phyloP scores from a whole-genome alignment of 2,888 invertebrate genomes.

The Folsomia manolachei region DNA sequence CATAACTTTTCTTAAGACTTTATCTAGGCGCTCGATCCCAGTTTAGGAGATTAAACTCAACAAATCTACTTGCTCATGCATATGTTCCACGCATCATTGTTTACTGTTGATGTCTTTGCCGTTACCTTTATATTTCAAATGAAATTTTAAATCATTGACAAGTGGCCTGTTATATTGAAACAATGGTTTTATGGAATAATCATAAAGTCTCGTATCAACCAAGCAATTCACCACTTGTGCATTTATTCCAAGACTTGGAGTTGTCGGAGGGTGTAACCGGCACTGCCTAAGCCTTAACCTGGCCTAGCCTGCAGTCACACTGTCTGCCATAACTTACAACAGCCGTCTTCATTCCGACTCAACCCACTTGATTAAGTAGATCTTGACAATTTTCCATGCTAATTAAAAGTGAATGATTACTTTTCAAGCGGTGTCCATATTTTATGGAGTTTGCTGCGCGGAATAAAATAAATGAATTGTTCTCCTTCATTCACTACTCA shows the following conservation, averaged over 20 bases:
- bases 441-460: conserved; percentile 3
- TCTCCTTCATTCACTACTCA: neutral
- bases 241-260: neutral
- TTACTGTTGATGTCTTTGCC: too few relatives aligned
- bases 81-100: too few relatives aligned
- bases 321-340: neutral
- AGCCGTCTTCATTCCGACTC: neutral
- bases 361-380: conserved; percentile 20
- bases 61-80: too few relatives aligned
- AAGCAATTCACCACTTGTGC: neutral
- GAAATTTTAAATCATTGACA: too few relatives aligned
- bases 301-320: neutral
- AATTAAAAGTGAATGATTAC: conserved; percentile 12
- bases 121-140: too few relatives aligned
- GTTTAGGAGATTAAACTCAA: too few relatives aligned
- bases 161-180: too few relatives aligned
- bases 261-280: neutral
- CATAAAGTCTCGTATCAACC: neutral
- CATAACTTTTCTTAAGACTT: neutral
- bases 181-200: too few relatives aligned
- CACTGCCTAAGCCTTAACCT: too few relatives aligned
- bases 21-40: too few relatives aligned
- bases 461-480: neutral
- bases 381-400: conserved; percentile 16
- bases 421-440: conserved; percentile 3